Base-by-base conservation (phyloP, 2,888 invertebrate genomes). In the Ectobius pallidus region DNA sequence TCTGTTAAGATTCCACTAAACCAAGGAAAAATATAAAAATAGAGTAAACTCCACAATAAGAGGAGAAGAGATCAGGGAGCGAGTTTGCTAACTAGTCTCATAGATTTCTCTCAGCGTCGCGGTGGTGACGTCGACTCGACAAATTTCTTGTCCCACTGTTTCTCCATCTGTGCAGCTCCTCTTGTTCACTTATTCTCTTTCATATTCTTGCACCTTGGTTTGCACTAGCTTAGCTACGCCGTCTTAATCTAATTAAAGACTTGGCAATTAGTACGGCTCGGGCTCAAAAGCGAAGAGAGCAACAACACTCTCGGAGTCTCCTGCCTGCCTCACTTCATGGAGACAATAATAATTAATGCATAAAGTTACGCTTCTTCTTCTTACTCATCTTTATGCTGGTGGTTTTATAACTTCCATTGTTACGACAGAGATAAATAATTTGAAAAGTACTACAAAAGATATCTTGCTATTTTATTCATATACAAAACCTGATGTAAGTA, bases 201-300 rank as follows among this genome's bases (percentile, higher is more conserved):
- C 55, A 69, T 69, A 69, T 69, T 69, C 55, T 69, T 69, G 52
- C 55, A 69, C 69, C 69, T 69, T 69, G 69, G 39, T 69, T 55
- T 69, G 55, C 39, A 55, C 52, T 69, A 34, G 65, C 65, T 65
- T 46, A 65, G 65, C 65, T 65, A 1, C 58, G 32, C 16, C n/a
- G 2, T 30, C 4, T 22, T n/a, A 69, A 69, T 69, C 69, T 20
- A 69, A 69, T 69, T 69, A 69, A 20, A 32, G 52, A 69, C 69
- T 69, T 69, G 52, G 69, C 69, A 69, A 69, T 69, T 69, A 69
- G 55, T 52, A 32, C 52, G 39, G 22, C 55, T 55, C n/a, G 30
- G 69, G 69, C 52, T 55, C 55, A 55, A 69, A 69, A 34, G 55
- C 69, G 39, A 69, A n/a, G 69, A 69, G 55, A 69, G 69, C 69